Conservation (phyloP, 2,113 vertebrate species). For the Gambusia affinis region DNA sequence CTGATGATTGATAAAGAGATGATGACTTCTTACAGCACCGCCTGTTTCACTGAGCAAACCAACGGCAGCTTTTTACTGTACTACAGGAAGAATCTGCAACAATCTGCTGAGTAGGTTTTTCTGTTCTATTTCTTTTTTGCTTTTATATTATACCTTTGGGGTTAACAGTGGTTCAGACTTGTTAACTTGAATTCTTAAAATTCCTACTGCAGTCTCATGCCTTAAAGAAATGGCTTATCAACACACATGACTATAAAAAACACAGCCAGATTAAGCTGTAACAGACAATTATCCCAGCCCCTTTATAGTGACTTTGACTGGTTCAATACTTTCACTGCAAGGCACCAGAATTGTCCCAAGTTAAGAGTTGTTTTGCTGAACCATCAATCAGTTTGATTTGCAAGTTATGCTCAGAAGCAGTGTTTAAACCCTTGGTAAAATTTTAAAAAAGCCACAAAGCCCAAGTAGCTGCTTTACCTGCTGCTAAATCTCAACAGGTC, state of each 20-base stretch:
- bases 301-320: constrained; percentile 16
- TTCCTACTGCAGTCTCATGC: constrained; percentile 63
- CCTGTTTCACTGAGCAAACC: neutral
- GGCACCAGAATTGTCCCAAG: constrained; percentile 26
- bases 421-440: constrained; percentile 58
- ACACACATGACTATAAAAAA: constrained; percentile 66
- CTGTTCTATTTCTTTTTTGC: neutral
- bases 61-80: constrained; percentile 3
- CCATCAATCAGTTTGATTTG: neutral
- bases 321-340: constrained; percentile 10
- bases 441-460: constrained; percentile 33
- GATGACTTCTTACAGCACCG: constrained; percentile 3
- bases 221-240: constrained; percentile 68
- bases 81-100: constrained; percentile 17
- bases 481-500: constrained; percentile 20
- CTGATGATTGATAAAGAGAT: constrained; percentile 18
- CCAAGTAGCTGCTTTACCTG: constrained; percentile 53
- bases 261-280: constrained; percentile 53
- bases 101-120: neutral
- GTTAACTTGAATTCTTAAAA: constrained; percentile 73
- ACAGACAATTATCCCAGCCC: constrained; percentile 22
- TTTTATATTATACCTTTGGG: constrained; percentile 60
- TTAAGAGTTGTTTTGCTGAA: neutral
- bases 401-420: neutral
- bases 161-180: constrained; percentile 74